A percentile compares a stretch with the other conserved stretches of the same genome.
phyloP scores from a whole-genome alignment of 1,140 invertebrate species.

The Leucophenga varia region DNA sequence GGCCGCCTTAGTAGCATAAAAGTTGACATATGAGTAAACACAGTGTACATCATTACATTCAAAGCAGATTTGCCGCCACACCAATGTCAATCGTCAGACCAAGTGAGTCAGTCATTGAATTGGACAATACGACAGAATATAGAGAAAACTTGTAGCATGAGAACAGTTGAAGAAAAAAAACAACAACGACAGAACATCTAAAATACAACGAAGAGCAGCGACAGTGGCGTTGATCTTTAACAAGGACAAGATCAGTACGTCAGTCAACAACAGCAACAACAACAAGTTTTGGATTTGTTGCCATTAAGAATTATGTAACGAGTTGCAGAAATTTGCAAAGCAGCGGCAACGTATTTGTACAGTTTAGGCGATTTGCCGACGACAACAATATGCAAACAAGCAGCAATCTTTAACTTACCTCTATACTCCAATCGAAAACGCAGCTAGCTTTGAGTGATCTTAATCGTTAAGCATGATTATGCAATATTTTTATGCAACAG shows the following conservation, averaged over 20 bases:
- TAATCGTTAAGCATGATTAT: slow-evolving; percentile 45
- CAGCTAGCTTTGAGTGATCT: slow-evolving; percentile 33
- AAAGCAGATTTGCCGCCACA: slow-evolving; percentile 40
- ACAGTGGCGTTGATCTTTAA: slow-evolving; percentile 34
- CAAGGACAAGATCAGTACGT: slow-evolving; percentile 32
- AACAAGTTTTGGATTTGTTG: too few relatives aligned
- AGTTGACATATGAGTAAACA: slow-evolving; percentile 50
- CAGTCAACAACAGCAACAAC: background rate
- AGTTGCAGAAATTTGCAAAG: slow-evolving; percentile 43
- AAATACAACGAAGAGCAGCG: too few relatives aligned
- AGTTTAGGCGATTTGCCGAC: slow-evolving; percentile 23
- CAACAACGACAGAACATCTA: too few relatives aligned
- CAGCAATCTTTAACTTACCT: too few relatives aligned
- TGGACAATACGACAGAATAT: too few relatives aligned
- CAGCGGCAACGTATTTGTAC: slow-evolving; percentile 43
- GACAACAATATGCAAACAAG: slow-evolving; percentile 24
- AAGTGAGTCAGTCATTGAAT: background rate
- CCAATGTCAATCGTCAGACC: slow-evolving; percentile 23
- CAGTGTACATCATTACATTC: too few relatives aligned
- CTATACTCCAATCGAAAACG: slow-evolving; percentile 18
- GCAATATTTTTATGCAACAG: slow-evolving; percentile 29
- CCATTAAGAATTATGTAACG: slow-evolving; percentile 47
- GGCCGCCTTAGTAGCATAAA: background rate
- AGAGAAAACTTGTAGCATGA: too few relatives aligned
- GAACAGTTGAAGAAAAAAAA: too few relatives aligned